Conservation (phyloP, 2,888 invertebrate species). For the Celastrina argiolus region DNA sequence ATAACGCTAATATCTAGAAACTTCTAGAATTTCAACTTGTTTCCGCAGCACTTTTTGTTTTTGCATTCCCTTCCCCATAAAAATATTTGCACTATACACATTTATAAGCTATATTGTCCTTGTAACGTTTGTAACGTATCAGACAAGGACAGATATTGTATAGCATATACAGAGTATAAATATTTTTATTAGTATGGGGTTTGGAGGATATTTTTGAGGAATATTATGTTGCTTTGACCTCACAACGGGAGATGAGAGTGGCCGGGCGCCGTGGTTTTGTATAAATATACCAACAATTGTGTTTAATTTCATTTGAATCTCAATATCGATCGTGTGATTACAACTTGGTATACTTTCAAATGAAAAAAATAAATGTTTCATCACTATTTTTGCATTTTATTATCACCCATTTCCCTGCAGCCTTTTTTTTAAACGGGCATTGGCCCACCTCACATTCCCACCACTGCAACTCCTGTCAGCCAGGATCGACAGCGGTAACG, state of each 20-base stretch:
- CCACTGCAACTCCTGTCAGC: too few relatives aligned
- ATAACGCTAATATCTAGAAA: neutral
- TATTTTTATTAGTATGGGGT: too few relatives aligned
- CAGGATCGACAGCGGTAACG: too few relatives aligned
- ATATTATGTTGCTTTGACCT: neutral
- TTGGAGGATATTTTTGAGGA: neutral
- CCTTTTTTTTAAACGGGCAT: too few relatives aligned
- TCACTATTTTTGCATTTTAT: constrained; percentile 53
- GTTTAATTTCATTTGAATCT: constrained; percentile 76
- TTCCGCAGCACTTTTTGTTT: neutral
- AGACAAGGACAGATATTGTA: too few relatives aligned
- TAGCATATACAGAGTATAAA: too few relatives aligned
- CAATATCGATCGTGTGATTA: constrained; percentile 72
- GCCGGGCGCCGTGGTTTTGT: constrained; percentile 47
- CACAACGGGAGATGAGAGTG: constrained; percentile 28
- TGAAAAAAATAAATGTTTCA: constrained; percentile 76
- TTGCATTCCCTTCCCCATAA: neutral
- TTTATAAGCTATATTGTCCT: too few relatives aligned
- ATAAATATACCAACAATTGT: constrained; percentile 58
- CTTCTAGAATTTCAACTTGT: neutral
- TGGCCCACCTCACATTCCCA: too few relatives aligned
- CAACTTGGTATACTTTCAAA: constrained; percentile 77
- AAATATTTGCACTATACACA: too few relatives aligned
- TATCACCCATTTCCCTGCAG: constrained; percentile 13
- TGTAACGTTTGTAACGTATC: too few relatives aligned